A percentile compares a stretch with the other conserved stretches of the same genome.
These are phyloP conservation scores for Platyrinchus mystaceus DNA, from an alignment of 2,797 vertebrate species.

Conservation along the genomic window DNA sequence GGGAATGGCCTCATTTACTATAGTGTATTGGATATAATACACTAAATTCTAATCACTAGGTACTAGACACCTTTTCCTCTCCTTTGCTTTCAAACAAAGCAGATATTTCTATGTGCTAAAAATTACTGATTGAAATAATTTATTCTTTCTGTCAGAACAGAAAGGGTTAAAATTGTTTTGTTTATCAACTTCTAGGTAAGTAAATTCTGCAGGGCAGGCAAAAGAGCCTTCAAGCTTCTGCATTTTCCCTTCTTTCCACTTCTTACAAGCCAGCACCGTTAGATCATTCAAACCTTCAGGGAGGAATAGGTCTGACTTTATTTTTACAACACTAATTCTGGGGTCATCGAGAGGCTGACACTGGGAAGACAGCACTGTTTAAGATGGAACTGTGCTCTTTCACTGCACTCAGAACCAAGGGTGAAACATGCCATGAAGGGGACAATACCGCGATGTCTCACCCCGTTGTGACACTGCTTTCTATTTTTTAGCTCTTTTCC, in stretches of 20 bases:
- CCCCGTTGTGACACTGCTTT: not conserved
- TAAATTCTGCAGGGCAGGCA: not conserved
- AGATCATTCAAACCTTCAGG: not conserved
- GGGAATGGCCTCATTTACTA: not conserved
- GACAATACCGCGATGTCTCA: rapidly evolving
- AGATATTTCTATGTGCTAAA: not conserved
- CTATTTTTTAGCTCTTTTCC: not conserved
- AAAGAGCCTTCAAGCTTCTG: not conserved
- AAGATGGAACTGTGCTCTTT: not conserved
- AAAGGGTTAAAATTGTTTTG: not conserved
- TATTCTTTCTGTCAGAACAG: not conserved
- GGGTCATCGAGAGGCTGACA: not conserved
- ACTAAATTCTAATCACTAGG: not conserved
- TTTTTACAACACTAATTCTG: not conserved
- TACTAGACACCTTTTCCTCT: not conserved
- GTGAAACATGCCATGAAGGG: not conserved
- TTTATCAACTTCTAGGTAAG: not conserved
- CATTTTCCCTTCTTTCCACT: not conserved
- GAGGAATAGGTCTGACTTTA: not conserved
- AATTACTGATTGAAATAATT: not conserved
- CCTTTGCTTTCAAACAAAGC: not conserved
- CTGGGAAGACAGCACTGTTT: not conserved
- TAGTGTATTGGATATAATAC: not conserved
- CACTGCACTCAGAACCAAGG: not conserved
- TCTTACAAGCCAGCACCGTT: not conserved